Evolutionary conservation across 1,140 invertebrate genomes (phyloP), one percentile per base, ranked within the genome.

Genomic region (Oreohelix idahoensis): DNA sequence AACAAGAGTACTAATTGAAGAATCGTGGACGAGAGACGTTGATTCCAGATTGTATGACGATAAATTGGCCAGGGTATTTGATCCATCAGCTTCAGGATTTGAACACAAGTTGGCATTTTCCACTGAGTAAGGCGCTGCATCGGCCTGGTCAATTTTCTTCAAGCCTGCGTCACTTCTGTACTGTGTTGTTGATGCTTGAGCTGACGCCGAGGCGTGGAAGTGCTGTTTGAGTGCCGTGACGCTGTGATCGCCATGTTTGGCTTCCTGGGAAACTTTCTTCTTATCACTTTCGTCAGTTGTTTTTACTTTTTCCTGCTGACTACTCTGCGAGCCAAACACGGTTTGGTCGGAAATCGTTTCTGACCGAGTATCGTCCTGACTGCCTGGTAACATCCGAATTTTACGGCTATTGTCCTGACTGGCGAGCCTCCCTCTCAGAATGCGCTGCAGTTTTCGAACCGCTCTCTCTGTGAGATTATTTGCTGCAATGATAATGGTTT

Each of bases 401-500:
- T 29, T 2, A n/a, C 17, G 29, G 0, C 23, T 13, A 17, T 35
- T 29, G 11, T 35, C n/a, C 5, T 32, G 63, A 5, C 1, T 13
- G 2, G n/a, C n/a, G 8, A 4, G 11, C 8, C 63, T 32, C 0
- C 63, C 63, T 11, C 63, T 8, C 1, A 66, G 63, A 66, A 66
- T 32, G 29, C 26, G 1, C 74, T 76, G 74, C 13, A 76, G 36
- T 29, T 51, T 76, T 29, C 20, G 10, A 1, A 76, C 74, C n/a
- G 42, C 39, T 2, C 45, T 26, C 13, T 76, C 74, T 39, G 74
- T 76, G 29, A 76, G 74, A 45, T 76, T 76, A 29, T 76, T 76
- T 5, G 74, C 77, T 79, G 58, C 4, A 79, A 53, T n/a, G 39
- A n/a, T n/a, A n/a, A n/a, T n/a, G n/a, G n/a, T n/a, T n/a, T n/a